Conservation (phyloP, 1,140 invertebrate genomes). For the Sesamia nonagrioides region DNA sequence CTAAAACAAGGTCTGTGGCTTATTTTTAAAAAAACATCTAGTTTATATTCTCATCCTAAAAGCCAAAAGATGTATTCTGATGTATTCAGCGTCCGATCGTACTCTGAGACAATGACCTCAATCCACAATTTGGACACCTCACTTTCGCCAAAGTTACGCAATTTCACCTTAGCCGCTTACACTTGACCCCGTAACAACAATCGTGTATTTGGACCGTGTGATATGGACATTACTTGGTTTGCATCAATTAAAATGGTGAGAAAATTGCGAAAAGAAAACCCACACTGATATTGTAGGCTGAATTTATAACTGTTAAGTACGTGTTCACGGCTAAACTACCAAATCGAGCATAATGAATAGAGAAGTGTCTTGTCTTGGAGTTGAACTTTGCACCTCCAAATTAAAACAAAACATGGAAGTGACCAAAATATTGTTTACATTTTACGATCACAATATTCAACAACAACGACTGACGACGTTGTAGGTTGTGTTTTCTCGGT, state of each 20-base stretch:
- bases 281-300: neutral
- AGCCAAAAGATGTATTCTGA: constrained; percentile 29
- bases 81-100: constrained; percentile 21
- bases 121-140: constrained; percentile 76
- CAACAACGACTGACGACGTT: too few species aligned
- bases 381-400: too few species aligned
- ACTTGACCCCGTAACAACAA: constrained; percentile 76
- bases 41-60: constrained; percentile 38
- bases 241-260: neutral
- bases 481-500: too few species aligned
- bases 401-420: too few species aligned
- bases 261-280: constrained; percentile 1
- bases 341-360: neutral
- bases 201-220: constrained; percentile 48
- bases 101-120: constrained; percentile 80
- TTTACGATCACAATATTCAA: too few species aligned
- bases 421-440: too few species aligned
- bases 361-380: neutral
- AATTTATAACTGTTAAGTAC: neutral
- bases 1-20: constrained; percentile 7
- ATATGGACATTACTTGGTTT: constrained; percentile 26
- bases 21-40: constrained; percentile 16
- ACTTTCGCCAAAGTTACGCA: constrained; percentile 82
- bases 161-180: constrained; percentile 80
- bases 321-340: neutral